phyloP scores from a whole-genome alignment of 2,888 invertebrate species.

The Timema cristinae region DNA sequence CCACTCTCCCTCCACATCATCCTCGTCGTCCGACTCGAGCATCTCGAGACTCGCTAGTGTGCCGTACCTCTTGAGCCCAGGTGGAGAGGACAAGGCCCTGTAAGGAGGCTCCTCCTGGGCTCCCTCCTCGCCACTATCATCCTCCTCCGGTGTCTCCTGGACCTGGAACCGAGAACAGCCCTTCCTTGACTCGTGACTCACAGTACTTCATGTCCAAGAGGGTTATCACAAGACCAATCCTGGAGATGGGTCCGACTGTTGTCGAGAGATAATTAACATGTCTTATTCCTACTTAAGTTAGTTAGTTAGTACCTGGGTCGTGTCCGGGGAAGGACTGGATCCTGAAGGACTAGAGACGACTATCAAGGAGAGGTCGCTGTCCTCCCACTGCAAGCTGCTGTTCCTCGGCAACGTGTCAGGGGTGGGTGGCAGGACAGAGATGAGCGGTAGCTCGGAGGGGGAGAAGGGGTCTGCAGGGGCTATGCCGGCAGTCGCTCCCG shows the following conservation, averaged over 20 bases:
- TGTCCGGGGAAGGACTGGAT: too few relatives aligned
- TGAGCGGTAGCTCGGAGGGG: constrained; percentile 52
- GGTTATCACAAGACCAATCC: too few relatives aligned
- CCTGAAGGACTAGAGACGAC: too few relatives aligned
- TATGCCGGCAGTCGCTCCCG: constrained; percentile 24
- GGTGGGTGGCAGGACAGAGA: constrained; percentile 71
- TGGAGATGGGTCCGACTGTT: too few relatives aligned
- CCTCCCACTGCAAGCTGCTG: constrained; percentile 30
- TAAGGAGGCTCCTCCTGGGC: constrained; percentile 56
- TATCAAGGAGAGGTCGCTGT: constrained; percentile 22
- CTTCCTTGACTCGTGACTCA: too few relatives aligned
- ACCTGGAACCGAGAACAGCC: not conserved
- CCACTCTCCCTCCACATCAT: constrained; percentile 26
- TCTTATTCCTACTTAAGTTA: too few relatives aligned
- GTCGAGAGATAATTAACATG: too few relatives aligned
- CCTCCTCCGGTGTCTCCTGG: constrained; percentile 15
- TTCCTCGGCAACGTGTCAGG: constrained; percentile 49
- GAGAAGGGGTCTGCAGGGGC: constrained; percentile 43
- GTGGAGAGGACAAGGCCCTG: constrained; percentile 57
- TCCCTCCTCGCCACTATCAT: constrained; percentile 23
- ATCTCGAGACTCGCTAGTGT: constrained; percentile 45
- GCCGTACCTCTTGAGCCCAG: constrained; percentile 43
- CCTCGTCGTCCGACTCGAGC: constrained; percentile 31
- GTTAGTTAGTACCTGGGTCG: too few relatives aligned
- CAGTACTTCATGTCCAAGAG: too few relatives aligned